Percentiles rank a stretch among this genome's conserved stretches.
Evolutionary conservation across 2,888 invertebrate genomes (phyloP).

Genomic region (Seira sanloemensis): DNA sequence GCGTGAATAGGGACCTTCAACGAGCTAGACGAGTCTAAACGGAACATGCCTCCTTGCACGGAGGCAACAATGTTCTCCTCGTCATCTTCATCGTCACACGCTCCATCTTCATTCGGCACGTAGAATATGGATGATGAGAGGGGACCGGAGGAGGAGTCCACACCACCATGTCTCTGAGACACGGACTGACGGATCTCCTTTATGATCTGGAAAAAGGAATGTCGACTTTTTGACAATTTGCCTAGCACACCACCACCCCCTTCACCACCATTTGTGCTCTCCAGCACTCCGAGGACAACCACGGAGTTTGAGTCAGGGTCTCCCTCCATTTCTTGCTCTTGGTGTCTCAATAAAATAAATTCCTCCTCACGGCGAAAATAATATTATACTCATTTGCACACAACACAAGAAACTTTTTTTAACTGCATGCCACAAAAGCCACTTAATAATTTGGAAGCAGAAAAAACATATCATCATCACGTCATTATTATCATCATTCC

Average conservation of each 20-base stretch:
- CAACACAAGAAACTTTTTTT: neutral
- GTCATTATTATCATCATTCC: neutral
- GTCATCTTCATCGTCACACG: slow-evolving; percentile 42
- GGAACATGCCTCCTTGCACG: slow-evolving; percentile 39
- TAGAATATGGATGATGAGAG: slow-evolving; percentile 63
- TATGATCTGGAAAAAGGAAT: slow-evolving; percentile 60
- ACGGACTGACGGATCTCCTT: slow-evolving; percentile 54
- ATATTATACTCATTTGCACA: too few species aligned
- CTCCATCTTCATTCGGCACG: slow-evolving; percentile 56
- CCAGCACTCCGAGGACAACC: neutral
- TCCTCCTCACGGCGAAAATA: neutral
- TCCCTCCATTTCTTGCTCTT: neutral
- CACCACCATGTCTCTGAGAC: slow-evolving; percentile 33
- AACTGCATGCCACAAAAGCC: neutral
- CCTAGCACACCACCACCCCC: slow-evolving; percentile 35
- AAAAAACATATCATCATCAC: neutral
- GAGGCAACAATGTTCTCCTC: slow-evolving; percentile 17
- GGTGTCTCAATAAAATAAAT: neutral
- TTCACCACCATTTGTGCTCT: slow-evolving; percentile 25
- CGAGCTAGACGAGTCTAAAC: slow-evolving; percentile 51
- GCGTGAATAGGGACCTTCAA: slow-evolving; percentile 35
- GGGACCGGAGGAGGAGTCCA: slow-evolving; percentile 2
- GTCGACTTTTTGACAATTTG: slow-evolving; percentile 53
- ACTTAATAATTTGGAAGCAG: neutral
- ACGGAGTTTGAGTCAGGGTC: neutral